These are phyloP conservation scores for Drosophila quinaria DNA, from an alignment of 2,888 invertebrate genomes.

Conservation along the genomic window DNA sequence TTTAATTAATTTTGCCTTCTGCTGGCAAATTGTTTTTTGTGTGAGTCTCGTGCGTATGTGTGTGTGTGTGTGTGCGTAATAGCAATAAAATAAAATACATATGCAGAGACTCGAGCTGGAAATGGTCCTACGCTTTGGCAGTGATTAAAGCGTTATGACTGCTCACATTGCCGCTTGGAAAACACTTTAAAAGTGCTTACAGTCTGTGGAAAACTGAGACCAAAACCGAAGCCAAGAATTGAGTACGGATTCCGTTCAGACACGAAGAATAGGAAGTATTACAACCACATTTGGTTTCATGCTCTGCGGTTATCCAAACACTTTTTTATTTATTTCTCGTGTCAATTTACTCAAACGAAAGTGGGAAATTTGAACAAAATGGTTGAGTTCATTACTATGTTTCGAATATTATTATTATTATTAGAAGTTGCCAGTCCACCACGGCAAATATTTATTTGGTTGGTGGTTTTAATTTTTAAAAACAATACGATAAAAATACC, in stretches of 20 bases:
- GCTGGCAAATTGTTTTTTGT: conserved; percentile 58
- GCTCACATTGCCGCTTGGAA: conserved; percentile 19
- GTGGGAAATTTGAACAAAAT: background rate
- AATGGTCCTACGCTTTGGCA: conserved; percentile 55
- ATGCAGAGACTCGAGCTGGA: conserved; percentile 37
- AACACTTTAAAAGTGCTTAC: conserved; percentile 39
- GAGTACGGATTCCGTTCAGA: background rate
- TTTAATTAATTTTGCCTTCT: conserved; percentile 76
- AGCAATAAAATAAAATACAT: conserved; percentile 71
- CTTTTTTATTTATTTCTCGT: conserved; percentile 8
- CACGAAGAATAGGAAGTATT: conserved; percentile 5
- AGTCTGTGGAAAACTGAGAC: background rate
- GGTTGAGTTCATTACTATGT: background rate
- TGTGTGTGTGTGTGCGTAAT: conserved; percentile 35
- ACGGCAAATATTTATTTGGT: too few relatives aligned
- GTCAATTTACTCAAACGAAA: conserved; percentile 12
- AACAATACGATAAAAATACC: too few relatives aligned
- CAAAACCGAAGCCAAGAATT: conserved; percentile 5
- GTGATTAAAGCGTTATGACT: conserved; percentile 74
- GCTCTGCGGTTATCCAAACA: conserved; percentile 13
- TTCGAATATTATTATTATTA: background rate
- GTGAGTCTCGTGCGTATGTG: conserved; percentile 14
- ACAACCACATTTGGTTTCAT: conserved; percentile 19
- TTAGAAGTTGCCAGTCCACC: background rate
- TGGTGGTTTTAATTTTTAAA: too few relatives aligned